Evolutionary conservation across 2,797 vertebrate genomes (phyloP), one percentile per base, ranked within the genome.

Genomic region (Psittacula echo): DNA sequence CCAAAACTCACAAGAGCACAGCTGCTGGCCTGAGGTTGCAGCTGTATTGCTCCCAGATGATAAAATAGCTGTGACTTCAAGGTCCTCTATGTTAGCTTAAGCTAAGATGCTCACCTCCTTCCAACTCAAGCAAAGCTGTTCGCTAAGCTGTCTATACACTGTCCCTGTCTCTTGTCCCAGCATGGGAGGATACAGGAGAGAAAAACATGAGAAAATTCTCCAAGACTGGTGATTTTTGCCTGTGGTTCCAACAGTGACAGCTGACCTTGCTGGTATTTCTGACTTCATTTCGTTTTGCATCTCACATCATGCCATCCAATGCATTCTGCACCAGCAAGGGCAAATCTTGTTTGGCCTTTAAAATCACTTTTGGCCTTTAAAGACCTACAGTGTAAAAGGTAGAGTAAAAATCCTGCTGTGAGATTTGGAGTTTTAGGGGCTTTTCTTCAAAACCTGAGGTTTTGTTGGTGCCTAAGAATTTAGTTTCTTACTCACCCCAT

Each of bases 31-130:
- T 65, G 83, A 87, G 77, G 51, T 87, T 94, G 81, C 64, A 83
- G 66, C 50, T 87, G 27, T 80, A 53, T 91, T 92, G 61, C 78
- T 92, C 91, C 85, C 92, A 90, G 85, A 89, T 94, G 87, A 93
- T 62, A 91, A 96, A 95, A 92, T 62, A 88, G 58, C 54, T 20
- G 1, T 1, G 2, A 65, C 77, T 91, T 89, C 79, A 89, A 92
- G 92, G 76, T 80, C 70, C 29, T 86, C 47, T 60, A 17, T 53
- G 78, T 87, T 85, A 89, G 26, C 65, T 62, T 76, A 87, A 85
- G 32, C 50, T 9, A 77, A 87, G 82, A 77, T 2, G 3, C 41
- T 94, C 73, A 73, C 56, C 80, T 93, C 60, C 85, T 70, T 90
- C 90, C 84, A 67, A 5, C 45, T 65, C 65, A n/a, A 91, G 86